Evolutionary conservation across 2,113 vertebrate species (phyloP).

Genomic region (Podiceps cristatus): DNA sequence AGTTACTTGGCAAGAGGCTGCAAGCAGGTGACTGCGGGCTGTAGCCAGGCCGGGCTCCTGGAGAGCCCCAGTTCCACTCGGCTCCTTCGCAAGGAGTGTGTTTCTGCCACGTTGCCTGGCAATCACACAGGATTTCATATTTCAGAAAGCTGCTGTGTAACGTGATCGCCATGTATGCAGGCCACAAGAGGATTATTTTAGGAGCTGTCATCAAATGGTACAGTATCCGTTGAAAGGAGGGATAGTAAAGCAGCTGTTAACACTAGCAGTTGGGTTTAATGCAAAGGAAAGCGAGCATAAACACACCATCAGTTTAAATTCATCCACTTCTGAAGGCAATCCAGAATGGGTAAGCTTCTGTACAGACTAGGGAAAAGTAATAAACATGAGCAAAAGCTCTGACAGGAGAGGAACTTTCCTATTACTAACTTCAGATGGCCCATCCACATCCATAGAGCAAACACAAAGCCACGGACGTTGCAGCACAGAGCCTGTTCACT

Average conservation of each 20-base stretch:
- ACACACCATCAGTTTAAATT: background rate
- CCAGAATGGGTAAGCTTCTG: background rate
- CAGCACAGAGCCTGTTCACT: background rate
- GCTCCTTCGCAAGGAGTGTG: background rate
- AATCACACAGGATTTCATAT: background rate
- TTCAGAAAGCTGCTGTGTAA: constrained; percentile 23
- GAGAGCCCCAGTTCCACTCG: background rate
- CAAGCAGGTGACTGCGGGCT: background rate
- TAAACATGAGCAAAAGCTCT: background rate
- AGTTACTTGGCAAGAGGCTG: background rate
- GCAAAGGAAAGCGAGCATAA: background rate
- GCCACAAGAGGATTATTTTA: background rate
- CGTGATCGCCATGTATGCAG: background rate
- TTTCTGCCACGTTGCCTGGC: constrained; percentile 44
- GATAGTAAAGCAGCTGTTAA: constrained; percentile 27
- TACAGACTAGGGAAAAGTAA: background rate
- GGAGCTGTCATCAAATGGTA: constrained; percentile 1
- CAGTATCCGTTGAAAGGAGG: background rate
- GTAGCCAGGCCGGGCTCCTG: background rate
- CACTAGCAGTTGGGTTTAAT: background rate
- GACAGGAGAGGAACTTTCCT: background rate
- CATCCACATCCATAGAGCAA: background rate
- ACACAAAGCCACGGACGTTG: background rate
- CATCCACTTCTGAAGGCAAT: rapidly evolving
- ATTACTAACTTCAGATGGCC: background rate